A percentile compares a stretch with the other conserved stretches of the same genome.
Conservation (phyloP, 2,113 vertebrate species). For the Leucopternis melanops region DNA sequence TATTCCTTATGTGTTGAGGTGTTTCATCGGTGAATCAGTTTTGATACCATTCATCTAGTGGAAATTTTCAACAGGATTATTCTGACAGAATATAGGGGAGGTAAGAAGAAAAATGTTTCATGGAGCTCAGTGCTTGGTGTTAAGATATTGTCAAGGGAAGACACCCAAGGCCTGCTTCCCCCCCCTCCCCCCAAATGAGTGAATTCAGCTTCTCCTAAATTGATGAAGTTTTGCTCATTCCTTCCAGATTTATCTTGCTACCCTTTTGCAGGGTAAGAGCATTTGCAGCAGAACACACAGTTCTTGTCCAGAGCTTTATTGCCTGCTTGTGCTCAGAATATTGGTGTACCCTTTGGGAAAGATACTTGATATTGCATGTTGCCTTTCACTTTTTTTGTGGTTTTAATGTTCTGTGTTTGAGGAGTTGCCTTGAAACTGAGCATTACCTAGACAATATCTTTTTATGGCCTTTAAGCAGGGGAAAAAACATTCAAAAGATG, state of each 20-base stretch:
- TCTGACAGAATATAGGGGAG: background rate
- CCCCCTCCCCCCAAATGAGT: background rate
- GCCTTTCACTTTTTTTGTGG: background rate
- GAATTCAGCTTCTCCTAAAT: background rate
- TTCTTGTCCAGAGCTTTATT: background rate
- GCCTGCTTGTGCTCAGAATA: background rate
- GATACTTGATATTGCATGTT: background rate
- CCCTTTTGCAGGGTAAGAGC: background rate
- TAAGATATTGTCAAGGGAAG: background rate
- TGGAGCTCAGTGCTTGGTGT: background rate
- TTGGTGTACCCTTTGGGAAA: slow-evolving; percentile 23
- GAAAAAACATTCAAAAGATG: background rate
- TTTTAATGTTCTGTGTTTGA: background rate
- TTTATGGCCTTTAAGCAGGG: background rate
- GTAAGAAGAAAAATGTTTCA: background rate
- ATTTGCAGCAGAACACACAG: background rate
- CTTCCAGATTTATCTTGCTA: background rate
- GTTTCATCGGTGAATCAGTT: background rate
- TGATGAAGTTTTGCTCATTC: background rate
- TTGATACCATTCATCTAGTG: background rate
- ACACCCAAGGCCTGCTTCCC: background rate
- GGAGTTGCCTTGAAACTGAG: background rate
- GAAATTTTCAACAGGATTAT: background rate
- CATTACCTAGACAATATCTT: background rate
- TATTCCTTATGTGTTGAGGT: background rate